Evolutionary conservation across 2,888 invertebrate genomes (phyloP), one percentile per base, ranked within the genome.

Genomic region (Tipula confusa): DNA sequence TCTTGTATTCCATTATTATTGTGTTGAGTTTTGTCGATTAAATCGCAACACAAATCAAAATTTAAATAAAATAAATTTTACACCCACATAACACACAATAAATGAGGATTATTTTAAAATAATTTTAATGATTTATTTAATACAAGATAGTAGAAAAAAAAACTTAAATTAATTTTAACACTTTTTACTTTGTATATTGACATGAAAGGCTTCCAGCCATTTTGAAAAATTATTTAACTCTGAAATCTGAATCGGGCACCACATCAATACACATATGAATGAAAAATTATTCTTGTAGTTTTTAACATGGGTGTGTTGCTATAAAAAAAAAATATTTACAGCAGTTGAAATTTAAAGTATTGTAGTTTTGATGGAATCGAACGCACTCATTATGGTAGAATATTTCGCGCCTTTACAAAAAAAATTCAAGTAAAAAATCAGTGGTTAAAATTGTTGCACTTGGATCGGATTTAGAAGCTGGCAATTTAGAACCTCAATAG

Each of bases 121-220:
- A 64, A 64, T 24, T 64, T 64, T 9, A 24, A 11, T 24, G 18
- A 24, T 18, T 24, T 64, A 24, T 64, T 64, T 64, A 18, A 64
- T 64, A 64, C 64, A 64, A 64, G 24, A 43, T 43, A n/a, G 2
- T 43, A 43, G n/a, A 43, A 43, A 43, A 43, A n/a, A 33, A 33
- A 6, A 64, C 7, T 9, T 64, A 24, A 64, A 64, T 24, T 24
- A 6, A 9, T 24, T 64, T 64, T 64, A 64, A 24, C 64, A 64
- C 64, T 64, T 24, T 9, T 24, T 64, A 64, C 11, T 64, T 64
- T 64, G 24, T 64, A 9, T 64, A 64, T 64, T 64, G 64, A 64
- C 64, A 64, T 64, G 64, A 64, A 64, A 64, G 64, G 9, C 64
- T 64, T 64, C 64, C 64, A 64, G 64, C 64, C 64, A 64, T 64